Conservation (phyloP, 2,888 invertebrate species). For the Papilio gigon region DNA sequence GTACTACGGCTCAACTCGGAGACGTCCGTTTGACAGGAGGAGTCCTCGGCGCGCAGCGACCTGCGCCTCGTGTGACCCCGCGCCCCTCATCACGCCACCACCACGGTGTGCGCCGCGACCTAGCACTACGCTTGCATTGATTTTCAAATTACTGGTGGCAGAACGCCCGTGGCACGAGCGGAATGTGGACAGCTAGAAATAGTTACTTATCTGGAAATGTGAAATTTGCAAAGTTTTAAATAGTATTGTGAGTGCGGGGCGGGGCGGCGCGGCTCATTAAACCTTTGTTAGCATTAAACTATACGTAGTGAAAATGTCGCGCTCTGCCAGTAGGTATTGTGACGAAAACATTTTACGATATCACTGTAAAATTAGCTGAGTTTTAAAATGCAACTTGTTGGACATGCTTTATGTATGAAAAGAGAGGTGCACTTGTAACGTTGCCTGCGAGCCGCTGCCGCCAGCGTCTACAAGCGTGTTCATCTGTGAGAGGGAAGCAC, state of each 20-base stretch:
- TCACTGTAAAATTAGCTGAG: too few species aligned
- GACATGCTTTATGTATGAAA: neutral
- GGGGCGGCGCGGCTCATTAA: too few species aligned
- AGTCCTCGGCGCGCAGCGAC: conserved; percentile 56
- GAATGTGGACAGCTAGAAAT: neutral
- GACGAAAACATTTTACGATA: conserved; percentile 44
- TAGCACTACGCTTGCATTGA: too few species aligned
- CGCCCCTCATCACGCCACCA: too few species aligned
- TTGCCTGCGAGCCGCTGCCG: too few species aligned
- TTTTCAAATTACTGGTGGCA: too few species aligned
- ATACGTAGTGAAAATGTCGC: conserved; percentile 65
- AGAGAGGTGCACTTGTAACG: too few species aligned
- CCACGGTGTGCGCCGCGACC: too few species aligned
- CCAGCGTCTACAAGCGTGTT: too few species aligned
- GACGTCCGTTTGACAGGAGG: conserved; percentile 93
- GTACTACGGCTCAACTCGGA: conserved; percentile 96
- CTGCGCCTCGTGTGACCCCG: conserved; percentile 71
- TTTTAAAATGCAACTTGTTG: neutral
- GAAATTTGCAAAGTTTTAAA: conserved; percentile 9
- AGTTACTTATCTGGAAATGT: neutral
- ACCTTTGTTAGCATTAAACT: conserved; percentile 67
- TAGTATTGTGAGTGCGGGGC: conserved; percentile 45
- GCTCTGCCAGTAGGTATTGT: conserved; percentile 46
- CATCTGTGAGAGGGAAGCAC: too few species aligned
- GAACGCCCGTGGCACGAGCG: too few species aligned